Percentiles rank a stretch among this genome's conserved stretches.
Conservation (phyloP, 2,113 vertebrate species). For the Pachypanchax playfairii region DNA sequence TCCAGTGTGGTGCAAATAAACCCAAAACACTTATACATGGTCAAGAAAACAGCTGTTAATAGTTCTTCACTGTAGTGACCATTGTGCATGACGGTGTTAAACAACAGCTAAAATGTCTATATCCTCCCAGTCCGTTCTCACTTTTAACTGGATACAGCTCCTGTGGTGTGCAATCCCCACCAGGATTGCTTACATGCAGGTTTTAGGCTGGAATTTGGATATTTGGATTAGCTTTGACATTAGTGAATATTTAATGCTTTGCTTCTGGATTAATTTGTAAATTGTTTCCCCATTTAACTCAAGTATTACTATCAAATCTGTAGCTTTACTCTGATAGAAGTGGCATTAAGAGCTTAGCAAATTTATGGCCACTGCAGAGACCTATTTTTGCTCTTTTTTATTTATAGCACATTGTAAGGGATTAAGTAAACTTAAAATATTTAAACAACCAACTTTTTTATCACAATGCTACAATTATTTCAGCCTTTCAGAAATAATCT, state of each 20-base stretch:
- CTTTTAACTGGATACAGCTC: conserved; percentile 44
- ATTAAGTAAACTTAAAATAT: no score
- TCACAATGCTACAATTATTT: neutral
- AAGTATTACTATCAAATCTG: conserved; percentile 62
- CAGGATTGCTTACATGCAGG: conserved; percentile 69
- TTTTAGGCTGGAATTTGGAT: conserved; percentile 72
- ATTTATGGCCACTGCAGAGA: conserved; percentile 50
- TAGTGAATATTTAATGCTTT: conserved; percentile 64
- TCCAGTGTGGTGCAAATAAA: no score
- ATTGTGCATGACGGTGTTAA: no score
- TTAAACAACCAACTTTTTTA: no score
- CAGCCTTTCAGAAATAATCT: no score
- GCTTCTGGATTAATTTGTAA: conserved; percentile 70
- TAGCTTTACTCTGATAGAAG: conserved; percentile 51
- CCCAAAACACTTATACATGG: no score
- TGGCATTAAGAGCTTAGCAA: conserved; percentile 69
- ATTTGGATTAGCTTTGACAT: conserved; percentile 72
- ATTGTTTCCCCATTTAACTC: conserved; percentile 60
- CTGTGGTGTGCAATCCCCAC: conserved; percentile 15
- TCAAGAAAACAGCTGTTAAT: no score
- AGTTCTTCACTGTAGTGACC: no score
- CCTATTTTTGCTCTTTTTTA: conserved; percentile 19
- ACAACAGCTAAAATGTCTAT: conserved; percentile 49
- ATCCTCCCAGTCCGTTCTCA: conserved; percentile 22
- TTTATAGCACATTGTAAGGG: conserved; percentile 43